Evolutionary conservation across 2,113 vertebrate genomes (phyloP), one percentile per base, ranked within the genome.

Genomic region (Furnarius figulus): DNA sequence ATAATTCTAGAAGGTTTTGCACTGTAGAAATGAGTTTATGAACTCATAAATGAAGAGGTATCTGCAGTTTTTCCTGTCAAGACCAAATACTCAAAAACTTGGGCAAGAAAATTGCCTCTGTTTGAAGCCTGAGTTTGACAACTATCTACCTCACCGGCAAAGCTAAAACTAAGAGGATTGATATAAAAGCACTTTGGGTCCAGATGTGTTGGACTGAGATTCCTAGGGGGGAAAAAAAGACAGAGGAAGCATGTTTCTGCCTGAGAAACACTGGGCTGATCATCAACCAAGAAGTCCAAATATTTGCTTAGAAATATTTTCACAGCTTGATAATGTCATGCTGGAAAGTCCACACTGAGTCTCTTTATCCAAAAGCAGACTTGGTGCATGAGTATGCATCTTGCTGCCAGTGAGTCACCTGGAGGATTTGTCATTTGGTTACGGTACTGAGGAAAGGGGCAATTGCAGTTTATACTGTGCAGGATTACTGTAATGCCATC

Each of bases 391-490:
- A 93, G 56, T 88, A 70, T 80, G 24, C 37, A 28, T 85, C 63
- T 80, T 75, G 28, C 79, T 90, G 88, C 56, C 85, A 68, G n/a
- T 90, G 95, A 96, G 92, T 90, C 96, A 90, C 85, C 70, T 90
- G 71, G 22, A 81, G 67, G 59, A 93, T 74, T 39, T 71, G 25
- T 78, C 83, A 74, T 72, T 74, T 1, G 1, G 17, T 56, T 92
- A 27, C 35, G 81, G 37, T 17, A 33, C 2, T 1, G 7, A 72
- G 68, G 56, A 85, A 78, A 93, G 37, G 44, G 62, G 37, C 0
- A 13, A 81, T 19, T 65, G 42, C 76, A 42, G 66, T 72, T 89
- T 81, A 37, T 40, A 14, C 61, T 50, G 28, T 30, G 49, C 44
- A 65, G 47, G 49, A 88, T 86, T 84, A 44, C 39, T 78, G 61